A percentile compares a stretch with the other conserved stretches of the same genome.
phyloP scores from a whole-genome alignment of 2,888 invertebrate genomes.

The Protonemura montana region DNA sequence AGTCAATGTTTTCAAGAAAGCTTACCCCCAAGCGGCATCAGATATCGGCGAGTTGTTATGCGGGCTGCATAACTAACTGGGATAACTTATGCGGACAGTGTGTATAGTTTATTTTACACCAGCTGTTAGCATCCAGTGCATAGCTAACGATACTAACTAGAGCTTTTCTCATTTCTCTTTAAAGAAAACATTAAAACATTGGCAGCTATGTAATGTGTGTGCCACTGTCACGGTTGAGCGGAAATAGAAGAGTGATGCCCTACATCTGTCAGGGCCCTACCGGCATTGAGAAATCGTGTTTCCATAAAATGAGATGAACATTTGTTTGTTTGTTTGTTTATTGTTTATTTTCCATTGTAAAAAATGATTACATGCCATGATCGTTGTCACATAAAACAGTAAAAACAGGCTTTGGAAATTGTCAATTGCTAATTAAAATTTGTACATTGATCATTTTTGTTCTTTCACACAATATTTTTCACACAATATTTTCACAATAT shows the following conservation, averaged over 20 bases:
- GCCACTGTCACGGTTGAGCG: neutral
- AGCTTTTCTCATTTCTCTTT: neutral
- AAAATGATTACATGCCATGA: too few relatives aligned
- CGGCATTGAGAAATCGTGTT: neutral
- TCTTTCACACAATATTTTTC: too few relatives aligned
- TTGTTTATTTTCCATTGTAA: too few relatives aligned
- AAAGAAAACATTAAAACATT: constrained; percentile 7
- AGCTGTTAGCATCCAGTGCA: neutral
- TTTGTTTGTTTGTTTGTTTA: too few relatives aligned
- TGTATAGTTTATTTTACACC: neutral
- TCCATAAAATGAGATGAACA: neutral
- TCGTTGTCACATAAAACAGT: too few relatives aligned
- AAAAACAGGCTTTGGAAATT: too few relatives aligned
- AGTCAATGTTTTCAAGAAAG: neutral
- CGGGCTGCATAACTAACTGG: neutral
- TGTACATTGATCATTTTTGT: too few relatives aligned
- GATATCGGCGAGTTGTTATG: neutral
- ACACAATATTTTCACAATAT: too few relatives aligned
- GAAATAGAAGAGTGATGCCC: neutral
- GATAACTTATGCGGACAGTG: neutral
- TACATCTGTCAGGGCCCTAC: neutral
- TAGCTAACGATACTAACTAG: neutral
- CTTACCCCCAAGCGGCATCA: neutral
- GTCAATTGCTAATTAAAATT: too few relatives aligned
- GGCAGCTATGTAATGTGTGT: neutral